Base-by-base conservation (phyloP, 2,113 vertebrate genomes). In the Sprattus sprattus region DNA sequence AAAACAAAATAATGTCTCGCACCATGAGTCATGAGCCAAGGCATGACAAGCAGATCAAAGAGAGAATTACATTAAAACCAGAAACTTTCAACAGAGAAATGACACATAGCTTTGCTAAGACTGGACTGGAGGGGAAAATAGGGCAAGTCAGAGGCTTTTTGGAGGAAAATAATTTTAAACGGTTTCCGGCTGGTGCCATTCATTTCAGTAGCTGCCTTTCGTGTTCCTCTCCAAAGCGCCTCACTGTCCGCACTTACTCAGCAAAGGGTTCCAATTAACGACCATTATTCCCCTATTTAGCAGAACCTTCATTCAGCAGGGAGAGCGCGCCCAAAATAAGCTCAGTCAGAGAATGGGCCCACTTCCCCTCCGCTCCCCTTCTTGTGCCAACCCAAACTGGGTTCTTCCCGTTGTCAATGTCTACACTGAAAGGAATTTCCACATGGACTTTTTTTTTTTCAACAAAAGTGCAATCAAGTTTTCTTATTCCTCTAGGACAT, bases 121-220 rank as follows among this genome's bases (percentile, higher is more conserved):
- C 6, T 64, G 57, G 64, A 67, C 9, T 28, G 22, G 18, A 64
- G 18, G 20, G n/a, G 4, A 32, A 83, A 82, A 49, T 67, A 67
- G 20, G 28, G 8, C 22, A 82, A 28, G 32, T 60, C 44, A 54
- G 83, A 16, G 54, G 83, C 64, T 85, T 86, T 39, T 84, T 52
- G 46, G 84, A 85, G 75, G 47, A 82, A 82, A 85, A 82, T 80
- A 28, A 82, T 60, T 88, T 80, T 45, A 81, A 88, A 84, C 60
- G 15, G 81, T 87, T 82, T 84, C 52, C 86, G 87, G 82, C 86
- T 85, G 85, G 44, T 45, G 52, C 57, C 13, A 81, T 81, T 49
- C 64, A 28, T 64, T 86, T 84, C 44, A 60, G 45, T 15, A 71
- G 60, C 67, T 81, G 64, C 20, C 39, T 80, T 54, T 78, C 3